Evolutionary conservation across 2,888 invertebrate genomes (phyloP).

Genomic region (Calliopum simillimum): DNA sequence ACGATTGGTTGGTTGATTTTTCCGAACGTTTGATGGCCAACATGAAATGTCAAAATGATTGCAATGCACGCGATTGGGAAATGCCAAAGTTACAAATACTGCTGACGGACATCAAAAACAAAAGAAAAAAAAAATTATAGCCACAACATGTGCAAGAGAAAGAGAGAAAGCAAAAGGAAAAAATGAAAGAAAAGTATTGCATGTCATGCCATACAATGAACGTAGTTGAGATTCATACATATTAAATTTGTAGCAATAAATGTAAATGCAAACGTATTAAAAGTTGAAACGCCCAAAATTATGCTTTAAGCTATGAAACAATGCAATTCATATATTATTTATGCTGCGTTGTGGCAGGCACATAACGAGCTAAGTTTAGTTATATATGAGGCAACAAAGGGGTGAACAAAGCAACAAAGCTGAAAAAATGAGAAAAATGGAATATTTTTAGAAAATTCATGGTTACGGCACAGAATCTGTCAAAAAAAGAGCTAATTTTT

Average conservation of each 20-base stretch:
- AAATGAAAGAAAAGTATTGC: background rate
- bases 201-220: background rate
- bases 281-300: too few relatives aligned
- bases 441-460: too few relatives aligned
- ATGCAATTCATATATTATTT: slow-evolving; percentile 7
- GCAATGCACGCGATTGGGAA: background rate
- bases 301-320: background rate
- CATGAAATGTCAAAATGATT: slow-evolving; percentile 2
- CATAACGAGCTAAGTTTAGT: too few relatives aligned
- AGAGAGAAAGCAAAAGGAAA: background rate
- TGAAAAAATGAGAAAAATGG: too few relatives aligned
- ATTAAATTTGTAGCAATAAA: too few relatives aligned
- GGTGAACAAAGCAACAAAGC: too few relatives aligned
- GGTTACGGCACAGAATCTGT: too few relatives aligned
- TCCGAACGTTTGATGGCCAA: background rate
- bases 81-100: background rate
- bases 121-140: background rate
- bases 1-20: background rate
- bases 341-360: background rate
- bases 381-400: too few relatives aligned
- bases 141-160: background rate
- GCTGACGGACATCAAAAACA: background rate
- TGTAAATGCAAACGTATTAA: too few relatives aligned
- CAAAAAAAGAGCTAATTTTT: too few relatives aligned
- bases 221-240: too few relatives aligned